Percentiles rank a stretch among this genome's conserved stretches.
phyloP scores from a whole-genome alignment of 1,140 invertebrate genomes.

The Drosophila serrata region DNA sequence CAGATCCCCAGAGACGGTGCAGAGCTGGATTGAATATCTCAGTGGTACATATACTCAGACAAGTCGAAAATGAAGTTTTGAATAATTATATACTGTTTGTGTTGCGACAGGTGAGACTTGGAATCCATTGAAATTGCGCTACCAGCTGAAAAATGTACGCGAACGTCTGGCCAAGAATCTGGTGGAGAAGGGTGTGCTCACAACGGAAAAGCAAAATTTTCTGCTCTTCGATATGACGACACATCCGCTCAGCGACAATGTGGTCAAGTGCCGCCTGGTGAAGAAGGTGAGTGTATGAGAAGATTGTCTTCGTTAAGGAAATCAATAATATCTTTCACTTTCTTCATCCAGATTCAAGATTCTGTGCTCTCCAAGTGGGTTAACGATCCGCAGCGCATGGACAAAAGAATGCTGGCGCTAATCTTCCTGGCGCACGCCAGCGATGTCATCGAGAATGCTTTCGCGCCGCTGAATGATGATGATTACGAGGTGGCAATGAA shows the following conservation, averaged over 20 bases:
- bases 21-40: conserved; percentile 99
- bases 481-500: conserved; percentile 99
- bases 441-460: conserved; percentile 99
- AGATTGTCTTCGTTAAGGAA: neutral
- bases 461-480: conserved; percentile 98
- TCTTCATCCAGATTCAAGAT: conserved; percentile 94
- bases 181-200: conserved; percentile 99
- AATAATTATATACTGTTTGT: conserved; percentile 42
- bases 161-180: conserved; percentile 99
- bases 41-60: conserved; percentile 91
- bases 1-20: conserved; percentile 98
- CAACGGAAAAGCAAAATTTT: conserved; percentile 99
- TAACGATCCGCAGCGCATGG: conserved; percentile 99
- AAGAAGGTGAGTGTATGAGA: conserved; percentile 92
- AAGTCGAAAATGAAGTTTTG: conserved; percentile 13
- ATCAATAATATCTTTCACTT: conserved; percentile 69
- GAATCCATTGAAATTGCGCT: conserved; percentile 99
- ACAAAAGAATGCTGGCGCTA: conserved; percentile 96
- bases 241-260: conserved; percentile 98
- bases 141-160: conserved; percentile 99
- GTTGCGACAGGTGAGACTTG: conserved; percentile 96
- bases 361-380: conserved; percentile 98
- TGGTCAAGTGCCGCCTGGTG: conserved; percentile 98
- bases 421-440: conserved; percentile 98
- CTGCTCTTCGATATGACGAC: conserved; percentile 99